Evolutionary conservation across 2,888 invertebrate genomes (phyloP).

Genomic region (Eupeodes latifasciatus): DNA sequence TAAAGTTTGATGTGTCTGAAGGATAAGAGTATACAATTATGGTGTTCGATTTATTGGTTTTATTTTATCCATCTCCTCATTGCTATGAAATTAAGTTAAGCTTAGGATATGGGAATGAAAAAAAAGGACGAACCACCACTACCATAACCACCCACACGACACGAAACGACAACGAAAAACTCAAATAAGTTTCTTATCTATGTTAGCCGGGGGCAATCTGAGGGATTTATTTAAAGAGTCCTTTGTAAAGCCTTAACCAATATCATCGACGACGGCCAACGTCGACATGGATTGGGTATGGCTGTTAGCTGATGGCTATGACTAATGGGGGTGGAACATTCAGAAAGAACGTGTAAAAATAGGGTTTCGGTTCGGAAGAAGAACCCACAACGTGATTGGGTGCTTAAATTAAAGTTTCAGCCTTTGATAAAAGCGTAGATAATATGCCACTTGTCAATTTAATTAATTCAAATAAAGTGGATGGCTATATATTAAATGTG

Average conservation of each 20-base stretch:
- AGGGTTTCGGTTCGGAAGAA: no score
- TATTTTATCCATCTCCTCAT: not conserved
- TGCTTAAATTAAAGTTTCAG: not conserved
- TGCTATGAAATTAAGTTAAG: constrained; percentile 15
- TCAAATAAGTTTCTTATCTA: not conserved
- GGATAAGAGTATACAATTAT: constrained; percentile 32
- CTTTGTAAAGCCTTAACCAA: not conserved
- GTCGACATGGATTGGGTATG: not conserved
- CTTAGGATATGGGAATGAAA: not conserved
- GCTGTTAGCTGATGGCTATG: no score
- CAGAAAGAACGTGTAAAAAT: not conserved
- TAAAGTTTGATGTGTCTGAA: constrained; percentile 19
- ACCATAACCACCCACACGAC: no score
- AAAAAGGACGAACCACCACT: not conserved
- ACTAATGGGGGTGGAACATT: not conserved
- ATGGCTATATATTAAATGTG: not conserved
- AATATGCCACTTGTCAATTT: not conserved
- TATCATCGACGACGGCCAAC: not conserved
- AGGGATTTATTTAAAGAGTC: constrained; percentile 18
- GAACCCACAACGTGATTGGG: not conserved
- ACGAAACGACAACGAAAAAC: no score
- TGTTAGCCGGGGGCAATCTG: not conserved
- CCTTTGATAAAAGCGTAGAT: not conserved
- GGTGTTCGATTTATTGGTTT: constrained; percentile 32
- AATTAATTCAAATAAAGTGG: not conserved